Conservation (phyloP, 1,140 invertebrate genomes). For the Formica selysi region DNA sequence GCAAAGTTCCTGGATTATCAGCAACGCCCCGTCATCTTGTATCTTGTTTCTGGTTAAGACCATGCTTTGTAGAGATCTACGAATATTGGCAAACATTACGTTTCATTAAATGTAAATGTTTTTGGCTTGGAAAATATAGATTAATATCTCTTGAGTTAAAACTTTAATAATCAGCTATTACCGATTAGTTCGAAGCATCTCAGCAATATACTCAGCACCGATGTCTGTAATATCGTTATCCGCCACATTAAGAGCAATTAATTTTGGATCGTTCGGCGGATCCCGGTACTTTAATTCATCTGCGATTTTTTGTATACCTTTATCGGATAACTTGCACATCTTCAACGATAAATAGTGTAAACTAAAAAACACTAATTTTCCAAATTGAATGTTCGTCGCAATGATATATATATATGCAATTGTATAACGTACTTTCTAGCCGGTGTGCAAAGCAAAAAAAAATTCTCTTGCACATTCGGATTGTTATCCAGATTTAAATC, state of each 20-base stretch:
- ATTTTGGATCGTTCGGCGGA: slow-evolving; percentile 69
- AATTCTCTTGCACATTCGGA: slow-evolving; percentile 74
- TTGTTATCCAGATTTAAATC: slow-evolving; percentile 79
- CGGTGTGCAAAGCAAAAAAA: slow-evolving; percentile 67
- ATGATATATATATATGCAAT: background rate
- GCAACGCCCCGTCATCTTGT: slow-evolving; percentile 67
- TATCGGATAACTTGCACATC: slow-evolving; percentile 75
- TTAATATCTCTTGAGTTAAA: background rate
- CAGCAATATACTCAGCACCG: slow-evolving; percentile 65
- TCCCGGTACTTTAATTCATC: slow-evolving; percentile 69
- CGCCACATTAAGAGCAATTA: slow-evolving; percentile 78
- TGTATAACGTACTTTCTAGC: slow-evolving; percentile 49
- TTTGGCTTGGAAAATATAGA: background rate
- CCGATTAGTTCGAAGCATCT: slow-evolving; percentile 74
- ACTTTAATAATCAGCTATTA: slow-evolving; percentile 9
- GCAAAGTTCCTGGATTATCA: slow-evolving; percentile 70
- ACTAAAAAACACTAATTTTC: slow-evolving; percentile 30
- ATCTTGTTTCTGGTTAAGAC: slow-evolving; percentile 76
- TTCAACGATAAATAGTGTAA: slow-evolving; percentile 74
- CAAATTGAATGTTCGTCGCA: background rate
- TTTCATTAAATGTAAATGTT: background rate
- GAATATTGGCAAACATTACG: background rate
- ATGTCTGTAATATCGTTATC: slow-evolving; percentile 77
- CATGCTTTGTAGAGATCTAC: slow-evolving; percentile 69
- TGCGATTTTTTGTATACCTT: slow-evolving; percentile 72